phyloP scores from a whole-genome alignment of 1,140 invertebrate genomes.

The Uloborus diversus region DNA sequence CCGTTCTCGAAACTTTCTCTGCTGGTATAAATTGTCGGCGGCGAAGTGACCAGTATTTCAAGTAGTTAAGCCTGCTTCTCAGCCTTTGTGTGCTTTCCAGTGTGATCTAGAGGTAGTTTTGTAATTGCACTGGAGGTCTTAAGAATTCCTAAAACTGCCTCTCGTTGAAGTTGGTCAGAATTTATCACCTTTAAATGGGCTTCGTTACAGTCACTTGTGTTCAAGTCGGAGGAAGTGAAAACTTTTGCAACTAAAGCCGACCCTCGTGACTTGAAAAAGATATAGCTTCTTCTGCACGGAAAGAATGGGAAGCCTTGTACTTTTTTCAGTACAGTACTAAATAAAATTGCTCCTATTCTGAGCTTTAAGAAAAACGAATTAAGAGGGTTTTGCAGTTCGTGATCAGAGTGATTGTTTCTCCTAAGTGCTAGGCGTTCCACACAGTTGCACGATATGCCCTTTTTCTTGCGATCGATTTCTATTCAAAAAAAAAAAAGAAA shows the following conservation, averaged over 20 bases:
- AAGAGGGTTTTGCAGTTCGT: slow-evolving; percentile 31
- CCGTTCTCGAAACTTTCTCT: too few species aligned
- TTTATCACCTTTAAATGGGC: slow-evolving; percentile 51
- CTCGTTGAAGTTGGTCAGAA: slow-evolving; percentile 32
- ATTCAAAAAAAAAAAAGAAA: too few species aligned
- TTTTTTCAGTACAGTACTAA: slow-evolving; percentile 31
- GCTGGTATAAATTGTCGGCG: slow-evolving; percentile 33
- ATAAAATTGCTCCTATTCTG: slow-evolving; percentile 30
- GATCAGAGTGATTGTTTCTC: slow-evolving; percentile 13
- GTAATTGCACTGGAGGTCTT: slow-evolving; percentile 40
- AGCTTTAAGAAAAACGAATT: slow-evolving; percentile 19
- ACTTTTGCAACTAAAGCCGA: slow-evolving; percentile 49
- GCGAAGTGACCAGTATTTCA: slow-evolving; percentile 38
- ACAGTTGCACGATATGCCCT: too few species aligned
- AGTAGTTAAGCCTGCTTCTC: slow-evolving; percentile 31
- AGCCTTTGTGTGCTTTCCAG: slow-evolving; percentile 17
- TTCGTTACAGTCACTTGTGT: slow-evolving; percentile 52
- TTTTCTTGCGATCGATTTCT: too few species aligned
- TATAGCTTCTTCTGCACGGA: slow-evolving; percentile 32
- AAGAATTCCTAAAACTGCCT: slow-evolving; percentile 47
- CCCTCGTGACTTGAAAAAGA: slow-evolving; percentile 45
- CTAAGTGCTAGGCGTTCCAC: too few species aligned
- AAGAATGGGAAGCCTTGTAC: slow-evolving; percentile 8
- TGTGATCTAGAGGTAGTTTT: slow-evolving; percentile 15
- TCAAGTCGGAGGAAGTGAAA: slow-evolving; percentile 42